A percentile compares a stretch with the other conserved stretches of the same genome.
Conservation (phyloP, 1,140 invertebrate species). For the Patella vulgata region DNA sequence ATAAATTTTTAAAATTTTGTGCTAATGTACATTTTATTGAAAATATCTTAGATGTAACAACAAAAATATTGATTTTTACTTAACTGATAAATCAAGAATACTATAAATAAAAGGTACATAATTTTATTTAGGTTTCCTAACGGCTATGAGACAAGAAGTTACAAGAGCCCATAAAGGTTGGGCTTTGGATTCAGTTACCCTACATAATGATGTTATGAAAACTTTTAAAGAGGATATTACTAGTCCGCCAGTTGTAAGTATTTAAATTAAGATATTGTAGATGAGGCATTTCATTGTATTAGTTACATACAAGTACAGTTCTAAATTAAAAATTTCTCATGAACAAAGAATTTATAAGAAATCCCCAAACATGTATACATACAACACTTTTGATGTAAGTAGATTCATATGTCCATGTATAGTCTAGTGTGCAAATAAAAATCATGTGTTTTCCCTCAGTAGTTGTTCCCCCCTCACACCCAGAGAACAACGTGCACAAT, state of each 20-base stretch:
- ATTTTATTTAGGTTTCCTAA: constrained; percentile 59
- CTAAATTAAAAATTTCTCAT: too few species aligned
- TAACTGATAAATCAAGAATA: too few species aligned
- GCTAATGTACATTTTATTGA: neutral
- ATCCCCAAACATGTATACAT: too few species aligned
- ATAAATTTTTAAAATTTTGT: neutral
- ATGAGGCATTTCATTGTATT: neutral
- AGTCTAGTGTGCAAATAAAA: too few species aligned
- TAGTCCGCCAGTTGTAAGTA: constrained; percentile 55
- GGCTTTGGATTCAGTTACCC: constrained; percentile 64
- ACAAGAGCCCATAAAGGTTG: constrained; percentile 66
- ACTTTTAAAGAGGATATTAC: constrained; percentile 63
- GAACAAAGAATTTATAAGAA: too few species aligned
- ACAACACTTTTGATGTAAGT: too few species aligned
- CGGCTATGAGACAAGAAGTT: constrained; percentile 68
- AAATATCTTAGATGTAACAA: neutral
- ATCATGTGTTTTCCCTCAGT: too few species aligned
- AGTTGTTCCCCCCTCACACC: too few species aligned
- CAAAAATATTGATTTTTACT: too few species aligned
- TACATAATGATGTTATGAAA: constrained; percentile 65
- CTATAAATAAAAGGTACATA: too few species aligned
- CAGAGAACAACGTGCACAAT: too few species aligned
- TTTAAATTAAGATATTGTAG: neutral
- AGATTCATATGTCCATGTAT: too few species aligned
- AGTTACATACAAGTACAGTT: neutral